Evolutionary conservation across 2,113 vertebrate genomes (phyloP), one percentile per base, ranked within the genome.

Genomic region (Oplegnathus fasciatus): DNA sequence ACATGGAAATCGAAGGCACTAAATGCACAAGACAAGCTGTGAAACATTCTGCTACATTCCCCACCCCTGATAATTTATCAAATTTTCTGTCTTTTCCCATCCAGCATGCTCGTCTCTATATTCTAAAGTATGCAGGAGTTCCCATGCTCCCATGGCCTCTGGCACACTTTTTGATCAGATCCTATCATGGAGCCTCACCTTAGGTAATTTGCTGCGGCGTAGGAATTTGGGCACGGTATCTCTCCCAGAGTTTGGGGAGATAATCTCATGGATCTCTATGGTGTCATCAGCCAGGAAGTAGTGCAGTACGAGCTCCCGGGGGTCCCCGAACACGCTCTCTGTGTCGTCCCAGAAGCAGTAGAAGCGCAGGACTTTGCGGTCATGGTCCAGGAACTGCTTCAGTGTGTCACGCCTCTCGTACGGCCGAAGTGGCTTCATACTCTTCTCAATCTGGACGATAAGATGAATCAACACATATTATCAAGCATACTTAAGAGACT

Each of bases 281-380:
- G 98, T 99, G 92, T 97, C 97, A 83, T 99, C 97, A 55, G 95
- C 88, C 86, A 99, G 94, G 85, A 96, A 99, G 88, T 98, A 99
- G 92, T 94, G 96, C 72, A 99, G 90, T 15, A 96, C 17, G 18
- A 99, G 94, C 61, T 98, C 93, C 74, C 96, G 94, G 0, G 64
- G 84, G 55, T 96, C 96, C 2, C 94, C 95, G 69, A 91, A 95
- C 58, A 80, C 0, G 1, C 68, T 94, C 17, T 86, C 83, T 0
- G 96, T 90, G 86, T 99, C 97, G 74, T 98, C 92, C 98, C 98
- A 99, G 54, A 96, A 55, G 78, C 98, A 97, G 70, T 90, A 96
- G 94, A 99, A 99, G n/a, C 97, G 93, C 80, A 99, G 93, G 77
- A 99, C 95, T 18, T 97, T 89, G 9, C 92, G 81, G 78, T 98